These are phyloP conservation scores for Dicentrarchus labrax DNA, from an alignment of 2,113 vertebrate genomes.

Conservation along the genomic window DNA sequence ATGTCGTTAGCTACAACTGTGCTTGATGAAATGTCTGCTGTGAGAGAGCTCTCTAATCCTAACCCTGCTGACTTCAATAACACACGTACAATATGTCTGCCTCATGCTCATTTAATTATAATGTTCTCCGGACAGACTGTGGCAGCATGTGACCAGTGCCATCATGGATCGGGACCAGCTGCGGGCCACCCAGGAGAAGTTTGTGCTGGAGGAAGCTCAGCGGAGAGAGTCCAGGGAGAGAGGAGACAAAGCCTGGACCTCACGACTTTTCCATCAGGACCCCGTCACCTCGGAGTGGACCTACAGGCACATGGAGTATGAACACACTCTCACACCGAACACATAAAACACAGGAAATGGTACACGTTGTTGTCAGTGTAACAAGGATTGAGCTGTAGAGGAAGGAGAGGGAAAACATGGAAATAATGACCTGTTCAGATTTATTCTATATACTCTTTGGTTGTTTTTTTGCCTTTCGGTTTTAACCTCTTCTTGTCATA, in stretches of 20 bases:
- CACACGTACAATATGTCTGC: not conserved
- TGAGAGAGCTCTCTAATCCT: not conserved
- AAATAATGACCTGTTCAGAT: not conserved
- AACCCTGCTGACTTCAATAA: not conserved
- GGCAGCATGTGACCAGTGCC: constrained; percentile 93
- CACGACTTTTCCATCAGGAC: constrained; percentile 88
- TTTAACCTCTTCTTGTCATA: too few species aligned
- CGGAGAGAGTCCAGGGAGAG: constrained; percentile 86
- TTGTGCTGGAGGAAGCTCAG: constrained; percentile 92
- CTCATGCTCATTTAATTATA: not conserved
- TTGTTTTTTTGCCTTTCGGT: too few species aligned
- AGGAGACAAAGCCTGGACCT: constrained; percentile 88
- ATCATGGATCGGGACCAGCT: constrained; percentile 92
- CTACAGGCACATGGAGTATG: constrained; percentile 92
- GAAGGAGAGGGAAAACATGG: not conserved
- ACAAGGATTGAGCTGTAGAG: not conserved
- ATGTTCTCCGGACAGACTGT: constrained; percentile 84
- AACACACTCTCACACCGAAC: constrained; percentile 13
- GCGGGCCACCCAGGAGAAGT: constrained; percentile 93
- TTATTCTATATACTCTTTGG: too few species aligned
- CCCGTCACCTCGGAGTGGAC: constrained; percentile 87
- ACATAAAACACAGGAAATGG: not conserved
- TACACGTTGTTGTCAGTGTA: not conserved
- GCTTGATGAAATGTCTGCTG: not conserved
- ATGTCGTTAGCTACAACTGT: not conserved